phyloP scores from a whole-genome alignment of 35 echinoderm and acorn worm genomes.

The Heliocidaris tuberculata region DNA sequence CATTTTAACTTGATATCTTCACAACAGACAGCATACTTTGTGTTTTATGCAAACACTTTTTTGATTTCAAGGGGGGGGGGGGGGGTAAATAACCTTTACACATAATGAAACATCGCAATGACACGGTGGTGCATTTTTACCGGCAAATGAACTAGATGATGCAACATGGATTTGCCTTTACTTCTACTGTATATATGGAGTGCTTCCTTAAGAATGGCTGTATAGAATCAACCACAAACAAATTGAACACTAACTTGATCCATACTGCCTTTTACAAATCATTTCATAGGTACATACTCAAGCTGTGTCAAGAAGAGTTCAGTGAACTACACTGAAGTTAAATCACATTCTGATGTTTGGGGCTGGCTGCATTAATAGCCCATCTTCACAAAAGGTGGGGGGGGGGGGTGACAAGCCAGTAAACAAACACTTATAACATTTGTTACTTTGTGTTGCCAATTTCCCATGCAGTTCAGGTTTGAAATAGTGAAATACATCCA shows the following conservation, averaged over 20 bases:
- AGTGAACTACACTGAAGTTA: background rate
- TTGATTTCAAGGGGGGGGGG: background rate
- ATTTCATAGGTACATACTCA: too few species aligned
- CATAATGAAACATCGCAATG: background rate
- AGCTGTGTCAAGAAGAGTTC: too few species aligned
- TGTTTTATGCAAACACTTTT: background rate
- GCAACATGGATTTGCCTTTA: background rate
- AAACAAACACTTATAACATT: background rate
- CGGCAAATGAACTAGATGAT: background rate
- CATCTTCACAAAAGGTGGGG: too few species aligned
- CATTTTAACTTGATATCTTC: background rate
- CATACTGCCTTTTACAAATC: background rate
- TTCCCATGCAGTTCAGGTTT: background rate
- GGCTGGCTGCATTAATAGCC: too few species aligned
- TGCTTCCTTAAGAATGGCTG: background rate
- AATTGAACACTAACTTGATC: too few species aligned
- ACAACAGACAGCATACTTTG: background rate
- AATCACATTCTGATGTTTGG: background rate
- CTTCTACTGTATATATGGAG: background rate
- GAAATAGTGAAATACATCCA: background rate
- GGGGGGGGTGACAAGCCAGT: background rate
- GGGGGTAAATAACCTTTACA: background rate
- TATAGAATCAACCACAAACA: background rate
- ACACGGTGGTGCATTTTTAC: background rate
- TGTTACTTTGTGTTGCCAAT: background rate